A percentile compares a stretch with the other conserved stretches of the same genome.
phyloP scores from a whole-genome alignment of 2,113 vertebrate species.

The Bubo blakistoni region DNA sequence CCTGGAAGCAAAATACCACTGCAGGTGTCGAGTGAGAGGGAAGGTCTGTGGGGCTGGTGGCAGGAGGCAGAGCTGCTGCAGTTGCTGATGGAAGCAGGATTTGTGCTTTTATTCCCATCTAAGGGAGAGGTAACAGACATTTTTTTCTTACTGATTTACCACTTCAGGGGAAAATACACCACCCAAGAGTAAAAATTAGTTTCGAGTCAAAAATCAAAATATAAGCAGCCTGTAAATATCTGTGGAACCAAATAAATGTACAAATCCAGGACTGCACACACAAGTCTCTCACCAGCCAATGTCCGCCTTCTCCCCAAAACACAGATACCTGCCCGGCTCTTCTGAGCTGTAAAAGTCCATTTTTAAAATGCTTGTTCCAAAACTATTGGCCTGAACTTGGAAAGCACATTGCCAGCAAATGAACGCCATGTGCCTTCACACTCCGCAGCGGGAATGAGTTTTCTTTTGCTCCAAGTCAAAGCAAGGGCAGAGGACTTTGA shows the following conservation, averaged over 20 bases:
- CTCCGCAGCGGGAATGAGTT: background rate
- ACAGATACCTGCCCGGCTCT: background rate
- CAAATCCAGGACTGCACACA: accelerated
- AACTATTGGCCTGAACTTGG: no score
- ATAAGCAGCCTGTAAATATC: background rate
- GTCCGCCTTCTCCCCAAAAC: background rate
- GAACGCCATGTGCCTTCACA: background rate
- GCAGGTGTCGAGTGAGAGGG: background rate
- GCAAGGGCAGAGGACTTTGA: background rate
- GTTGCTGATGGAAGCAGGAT: background rate
- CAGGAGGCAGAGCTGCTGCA: background rate
- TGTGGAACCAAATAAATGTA: background rate
- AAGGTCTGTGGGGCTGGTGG: background rate
- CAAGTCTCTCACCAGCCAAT: background rate
- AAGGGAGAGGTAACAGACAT: background rate
- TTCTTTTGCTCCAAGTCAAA: background rate
- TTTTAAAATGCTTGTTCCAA: background rate
- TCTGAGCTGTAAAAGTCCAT: background rate
- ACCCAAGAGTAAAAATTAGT: background rate
- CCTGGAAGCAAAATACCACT: background rate
- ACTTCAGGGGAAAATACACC: background rate
- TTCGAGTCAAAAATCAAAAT: background rate
- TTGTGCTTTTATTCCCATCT: background rate
- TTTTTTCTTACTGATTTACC: background rate
- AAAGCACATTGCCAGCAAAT: background rate